Evolutionary conservation across 2,113 vertebrate genomes (phyloP), one percentile per base, ranked within the genome.

Genomic region (Thomomys bottae): DNA sequence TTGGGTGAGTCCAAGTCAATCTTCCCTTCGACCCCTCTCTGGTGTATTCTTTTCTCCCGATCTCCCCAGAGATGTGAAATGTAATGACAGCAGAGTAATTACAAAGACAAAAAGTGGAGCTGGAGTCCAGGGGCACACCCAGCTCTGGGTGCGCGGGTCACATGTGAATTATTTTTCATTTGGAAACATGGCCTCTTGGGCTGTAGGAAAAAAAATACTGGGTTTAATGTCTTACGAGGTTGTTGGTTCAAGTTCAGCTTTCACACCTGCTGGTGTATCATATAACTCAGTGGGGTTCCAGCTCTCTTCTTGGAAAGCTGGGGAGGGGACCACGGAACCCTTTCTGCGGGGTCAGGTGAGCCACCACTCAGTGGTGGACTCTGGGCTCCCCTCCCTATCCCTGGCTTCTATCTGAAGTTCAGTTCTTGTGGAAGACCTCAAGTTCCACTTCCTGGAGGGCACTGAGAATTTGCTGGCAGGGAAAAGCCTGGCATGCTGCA

Each of bases 61-160:
- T 54, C 49, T 54, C 49, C 15, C 2, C 49, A 54, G 40, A 59
- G 40, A 49, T 73, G 11, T 45, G 64, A 40, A 85, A 21, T 3
- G 8, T 3, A 7, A 1, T 8, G n/a, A 6, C 6, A 70, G 20
- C 15, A 6, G 1, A 8, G 24, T 36, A 28, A 76, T 6, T 34
- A n/a, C 32, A 42, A 83, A 28, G 67, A 45, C 24, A 64, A 34
- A 54, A 54, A 15, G 49, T 15, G 14, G 67, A 70, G 10, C 30
- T 54, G 4, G 40, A 28, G 68, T 20, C 15, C 64, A 54, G 36
- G 17, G 76, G 54, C 6, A 23, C 3, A 1, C 36, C 70, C 8
- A 57, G 76, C 18, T 2, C 75, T 3, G 32, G 54, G 68, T 54
- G 59, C 17, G 23, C 73, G 68, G 11, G 68, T 34, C 23, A 18